Conservation (phyloP, 2,113 vertebrate species). For the Tichodroma muraria region DNA sequence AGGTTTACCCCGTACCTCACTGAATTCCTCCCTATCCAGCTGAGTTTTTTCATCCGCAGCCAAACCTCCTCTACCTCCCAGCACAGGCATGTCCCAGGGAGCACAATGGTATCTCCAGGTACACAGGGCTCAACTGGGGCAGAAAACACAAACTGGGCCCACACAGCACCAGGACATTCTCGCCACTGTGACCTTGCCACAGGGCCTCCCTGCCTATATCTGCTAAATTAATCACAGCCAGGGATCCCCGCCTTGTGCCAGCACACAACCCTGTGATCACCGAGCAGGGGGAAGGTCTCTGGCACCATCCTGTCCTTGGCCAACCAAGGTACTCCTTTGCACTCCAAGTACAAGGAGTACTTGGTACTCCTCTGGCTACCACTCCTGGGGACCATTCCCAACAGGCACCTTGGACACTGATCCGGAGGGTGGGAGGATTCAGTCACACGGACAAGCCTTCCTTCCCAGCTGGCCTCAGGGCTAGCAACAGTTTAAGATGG, state of each 20-base stretch:
- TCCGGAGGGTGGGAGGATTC: neutral
- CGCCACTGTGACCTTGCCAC: rapidly evolving
- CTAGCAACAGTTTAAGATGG: neutral
- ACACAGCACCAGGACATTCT: neutral
- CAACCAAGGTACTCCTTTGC: too few relatives aligned
- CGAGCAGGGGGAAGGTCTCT: neutral
- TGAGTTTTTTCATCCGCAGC: neutral
- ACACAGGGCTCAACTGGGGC: neutral
- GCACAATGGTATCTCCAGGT: neutral
- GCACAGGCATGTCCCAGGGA: rapidly evolving
- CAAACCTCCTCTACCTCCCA: neutral
- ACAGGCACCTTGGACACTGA: neutral
- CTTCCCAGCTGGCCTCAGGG: neutral
- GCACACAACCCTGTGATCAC: neutral
- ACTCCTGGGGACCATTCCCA: neutral
- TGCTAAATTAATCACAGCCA: neutral
- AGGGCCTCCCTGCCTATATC: neutral
- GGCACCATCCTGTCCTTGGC: neutral
- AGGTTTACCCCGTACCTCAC: neutral
- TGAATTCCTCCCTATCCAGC: neutral
- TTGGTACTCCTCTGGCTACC: too few relatives aligned
- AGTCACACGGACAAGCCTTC: neutral
- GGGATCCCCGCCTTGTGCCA: too few relatives aligned
- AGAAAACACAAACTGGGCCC: neutral
- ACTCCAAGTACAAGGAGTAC: too few relatives aligned